These are phyloP conservation scores for Phalacrocorax aristotelis DNA, from an alignment of 2,113 vertebrate species.

Conservation along the genomic window DNA sequence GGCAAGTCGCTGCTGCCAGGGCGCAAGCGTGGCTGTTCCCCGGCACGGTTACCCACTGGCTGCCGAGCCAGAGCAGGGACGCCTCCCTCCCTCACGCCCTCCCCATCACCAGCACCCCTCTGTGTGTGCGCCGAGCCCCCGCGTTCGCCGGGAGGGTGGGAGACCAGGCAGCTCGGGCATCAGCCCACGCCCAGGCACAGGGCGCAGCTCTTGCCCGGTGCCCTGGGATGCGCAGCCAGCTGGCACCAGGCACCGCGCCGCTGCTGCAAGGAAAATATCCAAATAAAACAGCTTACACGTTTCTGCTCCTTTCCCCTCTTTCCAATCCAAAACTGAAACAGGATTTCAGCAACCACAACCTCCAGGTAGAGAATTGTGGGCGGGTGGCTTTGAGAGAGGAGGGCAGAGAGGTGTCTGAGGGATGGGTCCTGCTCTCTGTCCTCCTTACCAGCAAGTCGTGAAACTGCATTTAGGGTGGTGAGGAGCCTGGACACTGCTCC, in stretches of 20 bases:
- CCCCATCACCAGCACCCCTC: neutral
- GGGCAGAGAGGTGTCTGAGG: neutral
- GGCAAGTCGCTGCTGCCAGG: neutral
- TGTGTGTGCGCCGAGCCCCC: accelerated
- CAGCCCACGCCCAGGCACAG: neutral
- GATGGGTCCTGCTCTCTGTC: neutral
- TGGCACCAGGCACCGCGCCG: neutral
- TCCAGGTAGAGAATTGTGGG: neutral
- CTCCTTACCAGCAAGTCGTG: neutral
- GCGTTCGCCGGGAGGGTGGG: neutral
- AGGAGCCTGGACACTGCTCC: neutral
- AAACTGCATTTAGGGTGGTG: too few relatives aligned
- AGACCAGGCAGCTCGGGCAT: neutral
- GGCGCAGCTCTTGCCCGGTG: neutral
- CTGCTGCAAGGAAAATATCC: neutral
- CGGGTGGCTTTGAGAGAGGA: neutral
- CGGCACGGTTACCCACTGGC: accelerated
- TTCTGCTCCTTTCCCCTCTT: neutral
- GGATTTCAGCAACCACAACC: neutral
- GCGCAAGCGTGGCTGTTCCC: neutral
- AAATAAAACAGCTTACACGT: neutral
- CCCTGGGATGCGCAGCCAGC: neutral
- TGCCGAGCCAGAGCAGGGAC: neutral
- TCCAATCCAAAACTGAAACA: neutral
- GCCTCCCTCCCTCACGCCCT: neutral